These are phyloP conservation scores for Acrobasis repandana DNA, from an alignment of 2,888 invertebrate species.

Conservation along the genomic window DNA sequence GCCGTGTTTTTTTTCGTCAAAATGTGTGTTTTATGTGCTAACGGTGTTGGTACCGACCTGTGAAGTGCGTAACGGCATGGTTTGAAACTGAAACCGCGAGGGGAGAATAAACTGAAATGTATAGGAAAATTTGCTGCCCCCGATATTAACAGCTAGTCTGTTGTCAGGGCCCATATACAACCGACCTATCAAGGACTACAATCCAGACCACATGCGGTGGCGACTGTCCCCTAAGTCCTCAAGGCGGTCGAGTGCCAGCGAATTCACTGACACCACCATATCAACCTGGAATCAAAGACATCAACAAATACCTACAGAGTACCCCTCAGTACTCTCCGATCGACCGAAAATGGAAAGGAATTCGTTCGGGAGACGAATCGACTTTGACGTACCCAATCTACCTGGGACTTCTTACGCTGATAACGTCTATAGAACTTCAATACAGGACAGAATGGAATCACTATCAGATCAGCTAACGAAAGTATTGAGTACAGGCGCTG, in stretches of 20 bases:
- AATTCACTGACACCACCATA: conserved; percentile 79
- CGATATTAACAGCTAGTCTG: conserved; percentile 41
- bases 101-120: conserved; percentile 80
- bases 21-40: conserved; percentile 65
- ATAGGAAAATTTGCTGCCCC: conserved; percentile 42
- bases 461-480: conserved; percentile 73
- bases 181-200: conserved; percentile 76
- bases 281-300: conserved; percentile 76
- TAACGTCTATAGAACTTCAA: conserved; percentile 58
- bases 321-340: conserved; percentile 73
- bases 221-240: conserved; percentile 73
- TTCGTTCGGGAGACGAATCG: conserved; percentile 65
- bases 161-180: conserved; percentile 69
- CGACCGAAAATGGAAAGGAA: conserved; percentile 66
- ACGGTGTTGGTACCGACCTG: conserved; percentile 57
- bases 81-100: conserved; percentile 46
- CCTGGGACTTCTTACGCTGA: conserved; percentile 66
- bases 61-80: conserved; percentile 57
- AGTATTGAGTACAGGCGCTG: conserved; percentile 70
- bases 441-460: conserved; percentile 68
- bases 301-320: conserved; percentile 57
- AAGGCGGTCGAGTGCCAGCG: conserved; percentile 73
- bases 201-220: conserved; percentile 66
- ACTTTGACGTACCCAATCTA: conserved; percentile 68
- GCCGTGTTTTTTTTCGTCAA: conserved; percentile 41